phyloP scores from a whole-genome alignment of 2,888 invertebrate genomes.

The Erebia aethiops region DNA sequence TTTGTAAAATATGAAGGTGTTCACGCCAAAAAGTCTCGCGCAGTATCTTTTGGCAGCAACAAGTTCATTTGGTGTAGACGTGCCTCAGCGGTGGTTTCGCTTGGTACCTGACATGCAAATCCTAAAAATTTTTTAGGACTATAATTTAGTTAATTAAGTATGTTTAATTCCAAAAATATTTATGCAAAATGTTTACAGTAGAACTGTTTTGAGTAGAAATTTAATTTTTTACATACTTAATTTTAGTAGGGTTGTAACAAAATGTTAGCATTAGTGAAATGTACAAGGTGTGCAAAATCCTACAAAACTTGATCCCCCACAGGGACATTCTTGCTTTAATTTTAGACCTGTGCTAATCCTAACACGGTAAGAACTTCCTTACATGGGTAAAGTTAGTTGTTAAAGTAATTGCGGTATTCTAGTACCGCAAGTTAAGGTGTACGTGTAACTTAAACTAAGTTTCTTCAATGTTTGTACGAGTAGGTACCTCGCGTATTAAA shows the following conservation, averaged over 20 bases:
- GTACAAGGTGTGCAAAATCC: not conserved
- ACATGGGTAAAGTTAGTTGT: not conserved
- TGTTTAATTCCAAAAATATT: not conserved
- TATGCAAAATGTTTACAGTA: not conserved
- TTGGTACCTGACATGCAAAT: no score
- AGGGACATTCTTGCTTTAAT: not conserved
- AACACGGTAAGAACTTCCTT: not conserved
- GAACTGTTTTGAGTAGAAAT: not conserved
- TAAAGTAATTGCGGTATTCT: not conserved
- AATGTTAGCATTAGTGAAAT: not conserved
- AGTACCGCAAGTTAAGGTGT: not conserved
- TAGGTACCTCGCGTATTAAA: not conserved
- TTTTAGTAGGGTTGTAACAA: not conserved
- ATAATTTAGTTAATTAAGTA: no score
- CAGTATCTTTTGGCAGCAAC: not conserved
- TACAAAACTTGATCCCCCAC: not conserved
- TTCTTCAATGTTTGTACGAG: conserved; percentile 3
- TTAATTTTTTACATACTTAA: not conserved
- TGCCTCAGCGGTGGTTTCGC: not conserved
- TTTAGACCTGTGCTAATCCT: conserved; percentile 2
- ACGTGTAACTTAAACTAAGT: not conserved
- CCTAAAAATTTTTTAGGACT: no score
- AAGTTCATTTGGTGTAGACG: not conserved
- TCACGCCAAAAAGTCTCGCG: not conserved
- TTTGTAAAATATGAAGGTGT: not conserved